phyloP scores from a whole-genome alignment of 2,797 vertebrate genomes.

The Melanitta fusca region DNA sequence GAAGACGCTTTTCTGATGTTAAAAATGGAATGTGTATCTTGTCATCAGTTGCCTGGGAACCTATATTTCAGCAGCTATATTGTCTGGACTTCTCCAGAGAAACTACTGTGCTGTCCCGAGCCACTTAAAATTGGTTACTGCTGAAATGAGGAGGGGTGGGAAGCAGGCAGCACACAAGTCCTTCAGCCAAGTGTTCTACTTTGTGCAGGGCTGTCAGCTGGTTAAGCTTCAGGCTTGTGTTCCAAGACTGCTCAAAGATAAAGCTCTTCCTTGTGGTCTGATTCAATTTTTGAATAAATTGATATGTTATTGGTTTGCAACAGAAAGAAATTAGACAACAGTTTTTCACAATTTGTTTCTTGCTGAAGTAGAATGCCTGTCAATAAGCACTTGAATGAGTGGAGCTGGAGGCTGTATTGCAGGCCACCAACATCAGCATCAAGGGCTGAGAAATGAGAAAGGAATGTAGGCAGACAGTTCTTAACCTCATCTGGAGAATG shows the following conservation, averaged over 20 bases:
- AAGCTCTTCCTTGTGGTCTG: conserved; percentile 41
- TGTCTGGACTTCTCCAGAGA: background rate
- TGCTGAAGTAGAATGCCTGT: background rate
- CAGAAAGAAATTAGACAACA: background rate
- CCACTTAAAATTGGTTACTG: background rate
- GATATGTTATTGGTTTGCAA: background rate
- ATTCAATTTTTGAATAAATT: background rate
- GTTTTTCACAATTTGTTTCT: background rate
- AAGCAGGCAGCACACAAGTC: background rate
- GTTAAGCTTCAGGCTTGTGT: background rate
- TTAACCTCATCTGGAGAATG: background rate
- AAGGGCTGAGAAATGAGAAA: background rate
- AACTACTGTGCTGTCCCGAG: background rate
- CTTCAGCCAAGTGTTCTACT: background rate
- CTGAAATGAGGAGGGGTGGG: background rate
- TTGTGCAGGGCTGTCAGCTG: background rate
- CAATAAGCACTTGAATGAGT: background rate
- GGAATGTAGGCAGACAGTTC: background rate
- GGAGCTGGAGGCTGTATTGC: background rate
- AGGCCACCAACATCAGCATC: background rate
- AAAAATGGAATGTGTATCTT: background rate
- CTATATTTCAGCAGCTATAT: background rate
- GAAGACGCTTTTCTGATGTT: background rate
- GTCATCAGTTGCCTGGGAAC: background rate
- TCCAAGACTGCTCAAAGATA: conserved; percentile 5